Percentiles rank a stretch among this genome's conserved stretches.
Evolutionary conservation across 2,113 vertebrate genomes (phyloP).

Genomic region (Tichodroma muraria): DNA sequence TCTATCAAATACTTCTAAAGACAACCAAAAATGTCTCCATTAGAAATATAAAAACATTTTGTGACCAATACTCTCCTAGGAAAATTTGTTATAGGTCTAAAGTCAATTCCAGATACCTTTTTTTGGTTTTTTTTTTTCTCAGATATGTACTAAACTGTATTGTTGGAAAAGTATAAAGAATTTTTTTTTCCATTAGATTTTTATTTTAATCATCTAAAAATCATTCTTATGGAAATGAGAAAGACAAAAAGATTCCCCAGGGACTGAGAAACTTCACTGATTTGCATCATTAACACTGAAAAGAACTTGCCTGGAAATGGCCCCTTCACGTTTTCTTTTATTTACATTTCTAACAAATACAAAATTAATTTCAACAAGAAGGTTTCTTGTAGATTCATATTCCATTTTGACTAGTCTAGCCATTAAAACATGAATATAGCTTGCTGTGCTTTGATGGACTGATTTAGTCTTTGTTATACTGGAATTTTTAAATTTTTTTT

Average conservation of each 20-base stretch:
- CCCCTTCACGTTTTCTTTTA: background rate
- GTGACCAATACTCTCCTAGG: background rate
- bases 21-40: slow-evolving; percentile 35
- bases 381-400: background rate
- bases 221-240: slow-evolving; percentile 65
- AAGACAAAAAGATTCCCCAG: slow-evolving; percentile 62
- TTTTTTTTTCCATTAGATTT: slow-evolving; percentile 55
- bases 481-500: background rate
- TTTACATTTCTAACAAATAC: slow-evolving; percentile 38
- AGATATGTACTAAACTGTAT: slow-evolving; percentile 12
- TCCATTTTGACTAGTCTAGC: background rate
- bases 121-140: background rate
- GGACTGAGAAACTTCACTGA: slow-evolving; percentile 54
- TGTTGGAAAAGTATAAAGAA: slow-evolving; percentile 44
- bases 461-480: background rate
- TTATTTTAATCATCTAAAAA: slow-evolving; percentile 63
- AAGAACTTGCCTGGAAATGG: slow-evolving; percentile 40
- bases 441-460: background rate
- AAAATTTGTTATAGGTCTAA: slow-evolving; percentile 6
- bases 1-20: background rate
- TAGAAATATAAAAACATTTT: slow-evolving; percentile 31
- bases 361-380: slow-evolving; percentile 25
- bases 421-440: background rate
- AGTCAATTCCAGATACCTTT: background rate
- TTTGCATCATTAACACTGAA: slow-evolving; percentile 51